Conservation (phyloP, 2,888 invertebrate species). For the Archips xylosteana region DNA sequence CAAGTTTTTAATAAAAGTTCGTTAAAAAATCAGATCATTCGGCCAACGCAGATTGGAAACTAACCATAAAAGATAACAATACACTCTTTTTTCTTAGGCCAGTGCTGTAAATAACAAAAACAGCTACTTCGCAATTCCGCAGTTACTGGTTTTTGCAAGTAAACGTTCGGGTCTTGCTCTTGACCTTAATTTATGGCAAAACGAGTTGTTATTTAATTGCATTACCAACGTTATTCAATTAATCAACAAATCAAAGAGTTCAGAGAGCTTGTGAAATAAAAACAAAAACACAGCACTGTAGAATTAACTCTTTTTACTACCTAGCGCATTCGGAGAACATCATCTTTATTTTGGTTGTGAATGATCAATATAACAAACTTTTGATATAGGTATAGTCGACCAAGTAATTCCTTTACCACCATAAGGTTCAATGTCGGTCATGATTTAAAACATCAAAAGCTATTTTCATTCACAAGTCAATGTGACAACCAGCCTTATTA, state of each 20-base stretch:
- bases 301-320: too few species aligned
- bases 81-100: too few species aligned
- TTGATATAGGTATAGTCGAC: too few species aligned
- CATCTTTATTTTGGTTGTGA: too few species aligned
- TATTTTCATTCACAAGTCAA: too few species aligned
- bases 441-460: too few species aligned
- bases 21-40: background rate
- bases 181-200: slow-evolving; percentile 27
- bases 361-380: too few species aligned
- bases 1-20: background rate
- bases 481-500: too few species aligned
- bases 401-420: too few species aligned
- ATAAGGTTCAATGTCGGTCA: too few species aligned
- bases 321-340: too few species aligned
- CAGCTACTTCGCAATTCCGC: slow-evolving; percentile 14
- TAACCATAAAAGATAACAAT: background rate
- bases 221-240: slow-evolving; percentile 25
- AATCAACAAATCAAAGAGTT: slow-evolving; percentile 1
- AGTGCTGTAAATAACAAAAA: background rate
- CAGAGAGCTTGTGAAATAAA: background rate
- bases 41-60: background rate
- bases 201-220: slow-evolving; percentile 6
- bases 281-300: too few species aligned
- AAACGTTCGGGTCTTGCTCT: slow-evolving; percentile 23
- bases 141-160: slow-evolving; percentile 19